Evolutionary conservation across 23 tunicate species (phyloP).

Genomic region (Ciona savignyi): DNA sequence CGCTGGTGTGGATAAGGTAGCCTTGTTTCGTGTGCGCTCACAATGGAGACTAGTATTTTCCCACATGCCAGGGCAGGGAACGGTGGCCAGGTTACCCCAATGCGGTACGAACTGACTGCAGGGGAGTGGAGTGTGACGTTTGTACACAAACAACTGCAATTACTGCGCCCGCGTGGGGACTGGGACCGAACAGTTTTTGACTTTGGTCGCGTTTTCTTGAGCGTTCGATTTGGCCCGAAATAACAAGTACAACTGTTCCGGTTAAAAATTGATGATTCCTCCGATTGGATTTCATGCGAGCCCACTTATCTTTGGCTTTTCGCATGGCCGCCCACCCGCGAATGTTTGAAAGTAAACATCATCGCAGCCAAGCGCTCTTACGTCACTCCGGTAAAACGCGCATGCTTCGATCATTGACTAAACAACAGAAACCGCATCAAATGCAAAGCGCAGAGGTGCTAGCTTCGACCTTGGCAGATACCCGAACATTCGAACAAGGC

Average conservation of each 20-base stretch:
- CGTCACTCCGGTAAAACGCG: background rate
- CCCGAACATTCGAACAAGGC: background rate
- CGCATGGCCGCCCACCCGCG: slow-evolving; percentile 12
- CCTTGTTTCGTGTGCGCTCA: background rate
- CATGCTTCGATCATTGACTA: background rate
- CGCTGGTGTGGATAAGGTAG: background rate
- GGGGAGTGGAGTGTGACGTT: background rate
- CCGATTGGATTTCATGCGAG: background rate
- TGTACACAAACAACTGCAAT: background rate
- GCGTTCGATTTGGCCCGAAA: background rate
- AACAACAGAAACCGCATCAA: background rate
- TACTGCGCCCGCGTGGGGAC: background rate
- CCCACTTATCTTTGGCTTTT: background rate
- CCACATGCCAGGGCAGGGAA: background rate
- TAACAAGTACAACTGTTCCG: background rate
- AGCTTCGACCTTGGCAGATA: background rate
- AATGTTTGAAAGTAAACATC: slow-evolving; percentile 19
- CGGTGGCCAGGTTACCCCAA: background rate
- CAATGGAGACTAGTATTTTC: background rate
- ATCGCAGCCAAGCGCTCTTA: background rate
- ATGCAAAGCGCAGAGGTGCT: background rate
- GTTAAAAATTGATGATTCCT: background rate
- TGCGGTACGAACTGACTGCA: background rate
- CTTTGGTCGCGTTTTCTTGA: background rate
- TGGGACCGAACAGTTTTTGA: background rate